phyloP scores from a whole-genome alignment of 2,888 invertebrate genomes.

The Smittia aterrima region DNA sequence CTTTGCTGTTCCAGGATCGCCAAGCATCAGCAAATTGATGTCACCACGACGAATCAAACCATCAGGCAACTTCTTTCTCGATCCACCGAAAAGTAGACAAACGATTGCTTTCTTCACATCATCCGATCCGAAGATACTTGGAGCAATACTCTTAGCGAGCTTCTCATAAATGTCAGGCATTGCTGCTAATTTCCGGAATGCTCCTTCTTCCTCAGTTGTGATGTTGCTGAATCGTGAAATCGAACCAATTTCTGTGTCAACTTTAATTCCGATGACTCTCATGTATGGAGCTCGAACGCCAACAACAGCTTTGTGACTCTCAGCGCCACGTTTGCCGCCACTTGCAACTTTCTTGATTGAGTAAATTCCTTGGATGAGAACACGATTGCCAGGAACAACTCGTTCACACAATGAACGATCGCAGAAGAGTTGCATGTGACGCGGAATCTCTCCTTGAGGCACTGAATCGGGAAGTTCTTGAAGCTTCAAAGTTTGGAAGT shows the following conservation, averaged over 20 bases:
- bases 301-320: slow-evolving; percentile 74
- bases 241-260: slow-evolving; percentile 74
- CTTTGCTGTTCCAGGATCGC: slow-evolving; percentile 99
- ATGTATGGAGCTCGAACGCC: slow-evolving; percentile 94
- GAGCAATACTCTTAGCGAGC: slow-evolving; percentile 87
- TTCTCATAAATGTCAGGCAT: slow-evolving; percentile 85
- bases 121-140: slow-evolving; percentile 89
- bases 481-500: slow-evolving; percentile 95
- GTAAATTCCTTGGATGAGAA: slow-evolving; percentile 90
- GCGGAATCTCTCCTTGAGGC: slow-evolving; percentile 92
- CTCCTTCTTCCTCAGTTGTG: slow-evolving; percentile 67
- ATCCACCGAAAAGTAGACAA: slow-evolving; percentile 90
- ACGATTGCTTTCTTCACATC: slow-evolving; percentile 98
- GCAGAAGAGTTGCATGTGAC: slow-evolving; percentile 91
- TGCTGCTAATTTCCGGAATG: slow-evolving; percentile 70
- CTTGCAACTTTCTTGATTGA: slow-evolving; percentile 84
- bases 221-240: slow-evolving; percentile 58
- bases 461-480: slow-evolving; percentile 94
- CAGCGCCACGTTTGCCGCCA: slow-evolving; percentile 66
- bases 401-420: slow-evolving; percentile 90
- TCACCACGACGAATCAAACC: slow-evolving; percentile 94
- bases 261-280: slow-evolving; percentile 86
- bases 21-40: slow-evolving; percentile 90
- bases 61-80: slow-evolving; percentile 87
- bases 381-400: slow-evolving; percentile 94